Evolutionary conservation across 2,888 invertebrate genomes (phyloP), one percentile per base, ranked within the genome.

Genomic region (Habrosyne pyritoides): DNA sequence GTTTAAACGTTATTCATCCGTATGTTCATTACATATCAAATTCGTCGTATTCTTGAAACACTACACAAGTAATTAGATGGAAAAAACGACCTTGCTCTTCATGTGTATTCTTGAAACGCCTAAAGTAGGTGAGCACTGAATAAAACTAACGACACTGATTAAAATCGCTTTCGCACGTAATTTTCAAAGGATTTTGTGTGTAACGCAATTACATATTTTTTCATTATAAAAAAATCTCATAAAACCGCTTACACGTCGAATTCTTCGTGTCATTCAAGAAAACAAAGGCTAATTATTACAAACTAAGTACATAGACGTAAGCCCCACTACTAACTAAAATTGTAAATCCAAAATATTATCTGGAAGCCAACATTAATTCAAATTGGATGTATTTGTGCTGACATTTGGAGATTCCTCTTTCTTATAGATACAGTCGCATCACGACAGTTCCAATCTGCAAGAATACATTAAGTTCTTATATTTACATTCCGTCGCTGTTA

Each of bases 1-100:
- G 59, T 51, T 47, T 42, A 50, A n/a, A 55, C 55, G 62, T 61
- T 64, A 57, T 48, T 61, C 63, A 65, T 66, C 61, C 61, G 59
- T 65, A 64, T 66, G 67, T 69, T 70, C 65, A 68, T 66, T 64
- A 58, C 18, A 63, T 57, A 61, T 64, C 54, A 56, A 55, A 66
- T 64, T 60, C 52, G 42, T 59, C 52, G 21, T 21, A 50, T 55
- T 49, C 51, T 50, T 48, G 52, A 64, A 52, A 51, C 52, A 55
- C 55, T 14, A 49, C 5, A 53, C 21, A 21, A 24, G 21, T 42
- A 50, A 46, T 42, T n/a, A 24, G 14, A 49, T 26, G 18, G 49
- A 24, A 53, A 52, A 36, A 53, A 33, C 50, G 55, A 67, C 78
- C 77, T 77, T 77, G 75, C 72, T 66, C 75, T 77, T 77, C 72